Conservation (phyloP, 37 sponge, comb jelly and placozoan species). For the Aplysina aerophoba region DNA sequence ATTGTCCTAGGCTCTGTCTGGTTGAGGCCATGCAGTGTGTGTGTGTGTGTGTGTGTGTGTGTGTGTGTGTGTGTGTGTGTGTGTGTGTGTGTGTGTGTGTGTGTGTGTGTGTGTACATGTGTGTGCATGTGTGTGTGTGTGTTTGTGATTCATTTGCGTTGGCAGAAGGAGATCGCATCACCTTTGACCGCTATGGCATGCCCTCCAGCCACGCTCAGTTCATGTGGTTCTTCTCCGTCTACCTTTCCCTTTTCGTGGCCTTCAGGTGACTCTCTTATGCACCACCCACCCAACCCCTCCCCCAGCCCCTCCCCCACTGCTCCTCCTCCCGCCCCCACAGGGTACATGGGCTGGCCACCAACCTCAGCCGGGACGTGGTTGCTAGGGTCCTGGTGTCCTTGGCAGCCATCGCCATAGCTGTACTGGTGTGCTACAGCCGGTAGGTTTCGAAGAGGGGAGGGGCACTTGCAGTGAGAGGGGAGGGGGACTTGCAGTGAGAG, state of each 20-base stretch:
- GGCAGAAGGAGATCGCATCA: conserved; percentile 35
- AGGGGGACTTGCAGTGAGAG: no score
- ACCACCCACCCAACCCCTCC: neutral
- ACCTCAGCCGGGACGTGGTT: neutral
- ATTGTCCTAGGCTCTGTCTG: no score
- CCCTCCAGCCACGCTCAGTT: conserved; percentile 95
- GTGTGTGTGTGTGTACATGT: no score
- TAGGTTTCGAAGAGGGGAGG: neutral
- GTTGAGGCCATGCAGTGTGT: no score
- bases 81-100: no score
- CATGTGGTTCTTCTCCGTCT: conserved; percentile 91
- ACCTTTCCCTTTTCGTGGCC: conserved; percentile 72
- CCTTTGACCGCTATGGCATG: conserved; percentile 91
- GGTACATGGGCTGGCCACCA: conserved; percentile 1
- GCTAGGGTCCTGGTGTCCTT: neutral
- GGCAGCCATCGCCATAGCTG: neutral
- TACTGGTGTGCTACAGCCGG: conserved; percentile 13
- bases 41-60: no score
- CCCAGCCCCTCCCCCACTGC: neutral
- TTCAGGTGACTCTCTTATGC: conserved; percentile 51
- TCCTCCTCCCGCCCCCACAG: neutral
- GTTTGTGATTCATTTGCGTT: neutral
- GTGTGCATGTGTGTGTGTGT: no score
- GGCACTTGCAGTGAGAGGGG: no score
- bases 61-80: no score